Evolutionary conservation across 2,888 invertebrate genomes (phyloP).

Genomic region (Erynnis tages): DNA sequence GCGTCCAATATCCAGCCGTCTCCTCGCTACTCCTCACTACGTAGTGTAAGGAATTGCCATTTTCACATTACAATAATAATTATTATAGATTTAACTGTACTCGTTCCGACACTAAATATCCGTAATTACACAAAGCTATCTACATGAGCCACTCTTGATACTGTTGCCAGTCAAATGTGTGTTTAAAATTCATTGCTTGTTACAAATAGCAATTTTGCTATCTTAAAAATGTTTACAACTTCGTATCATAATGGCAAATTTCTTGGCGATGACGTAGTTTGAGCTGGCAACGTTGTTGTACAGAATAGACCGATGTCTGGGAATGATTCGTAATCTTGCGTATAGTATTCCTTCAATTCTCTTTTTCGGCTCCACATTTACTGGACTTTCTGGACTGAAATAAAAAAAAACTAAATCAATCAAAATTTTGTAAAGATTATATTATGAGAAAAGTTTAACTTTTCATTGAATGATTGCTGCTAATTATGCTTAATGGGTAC

Average conservation of each 20-base stretch:
- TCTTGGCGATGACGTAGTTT: constrained; percentile 40
- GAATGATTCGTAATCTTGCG: constrained; percentile 76
- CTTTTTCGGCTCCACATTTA: constrained; percentile 60
- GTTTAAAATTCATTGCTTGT: neutral
- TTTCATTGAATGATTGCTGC: too few species aligned
- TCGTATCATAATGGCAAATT: constrained; percentile 29
- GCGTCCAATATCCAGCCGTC: constrained; percentile 57
- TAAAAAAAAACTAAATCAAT: neutral
- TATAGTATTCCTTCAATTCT: constrained; percentile 58
- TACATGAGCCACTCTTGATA: constrained; percentile 75
- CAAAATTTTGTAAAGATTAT: neutral
- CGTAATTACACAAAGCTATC: constrained; percentile 81
- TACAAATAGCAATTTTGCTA: too few species aligned
- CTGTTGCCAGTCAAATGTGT: constrained; percentile 37
- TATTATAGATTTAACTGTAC: constrained; percentile 51
- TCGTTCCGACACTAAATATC: constrained; percentile 75
- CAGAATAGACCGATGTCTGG: constrained; percentile 61
- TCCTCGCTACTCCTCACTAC: constrained; percentile 45
- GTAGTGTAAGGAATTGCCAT: constrained; percentile 48
- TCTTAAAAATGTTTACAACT: neutral
- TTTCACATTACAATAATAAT: constrained; percentile 51
- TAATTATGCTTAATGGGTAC: too few species aligned
- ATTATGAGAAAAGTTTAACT: too few species aligned
- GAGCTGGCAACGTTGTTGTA: constrained; percentile 56
- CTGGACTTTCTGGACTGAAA: constrained; percentile 60